phyloP scores from a whole-genome alignment of 2,797 vertebrate species.

The Knipowitschia caucasica region DNA sequence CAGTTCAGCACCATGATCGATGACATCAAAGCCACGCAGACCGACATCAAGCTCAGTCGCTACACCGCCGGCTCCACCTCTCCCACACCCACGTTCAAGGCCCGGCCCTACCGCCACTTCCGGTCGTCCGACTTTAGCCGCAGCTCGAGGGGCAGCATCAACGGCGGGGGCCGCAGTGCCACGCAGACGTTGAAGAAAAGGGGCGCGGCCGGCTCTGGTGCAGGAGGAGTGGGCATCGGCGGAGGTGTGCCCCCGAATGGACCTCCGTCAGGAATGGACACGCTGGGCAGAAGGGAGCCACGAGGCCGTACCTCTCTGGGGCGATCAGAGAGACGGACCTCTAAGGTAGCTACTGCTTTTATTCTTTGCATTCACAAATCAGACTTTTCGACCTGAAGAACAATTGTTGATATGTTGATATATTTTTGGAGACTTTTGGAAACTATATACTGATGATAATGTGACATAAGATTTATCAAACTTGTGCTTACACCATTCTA shows the following conservation, averaged over 20 bases:
- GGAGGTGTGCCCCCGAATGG: constrained; percentile 54
- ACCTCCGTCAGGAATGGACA: constrained; percentile 70
- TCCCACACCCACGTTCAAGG: constrained; percentile 94
- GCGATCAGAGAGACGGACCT: constrained; percentile 91
- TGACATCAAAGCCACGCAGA: constrained; percentile 97
- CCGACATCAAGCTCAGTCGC: constrained; percentile 95
- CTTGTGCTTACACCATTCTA: too few relatives aligned
- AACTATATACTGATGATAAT: too few relatives aligned
- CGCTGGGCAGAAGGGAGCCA: constrained; percentile 81
- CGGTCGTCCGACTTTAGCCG: constrained; percentile 96
- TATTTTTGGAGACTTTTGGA: too few relatives aligned
- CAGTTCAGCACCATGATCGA: constrained; percentile 99
- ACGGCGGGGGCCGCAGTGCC: constrained; percentile 82
- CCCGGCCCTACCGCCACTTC: constrained; percentile 88
- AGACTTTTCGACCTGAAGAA: not conserved
- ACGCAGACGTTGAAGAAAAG: constrained; percentile 83
- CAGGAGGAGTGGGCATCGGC: constrained; percentile 18
- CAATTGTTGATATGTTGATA: too few relatives aligned
- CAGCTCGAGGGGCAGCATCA: constrained; percentile 92
- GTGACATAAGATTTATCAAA: too few relatives aligned
- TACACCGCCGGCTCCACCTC: constrained; percentile 96
- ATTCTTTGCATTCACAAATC: not conserved
- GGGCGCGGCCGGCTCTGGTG: constrained; percentile 49
- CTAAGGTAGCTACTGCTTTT: constrained; percentile 68
- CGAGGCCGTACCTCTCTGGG: constrained; percentile 87